Base-by-base conservation (phyloP, 1,140 invertebrate genomes). In the Brachionus asplanchnoidis region DNA sequence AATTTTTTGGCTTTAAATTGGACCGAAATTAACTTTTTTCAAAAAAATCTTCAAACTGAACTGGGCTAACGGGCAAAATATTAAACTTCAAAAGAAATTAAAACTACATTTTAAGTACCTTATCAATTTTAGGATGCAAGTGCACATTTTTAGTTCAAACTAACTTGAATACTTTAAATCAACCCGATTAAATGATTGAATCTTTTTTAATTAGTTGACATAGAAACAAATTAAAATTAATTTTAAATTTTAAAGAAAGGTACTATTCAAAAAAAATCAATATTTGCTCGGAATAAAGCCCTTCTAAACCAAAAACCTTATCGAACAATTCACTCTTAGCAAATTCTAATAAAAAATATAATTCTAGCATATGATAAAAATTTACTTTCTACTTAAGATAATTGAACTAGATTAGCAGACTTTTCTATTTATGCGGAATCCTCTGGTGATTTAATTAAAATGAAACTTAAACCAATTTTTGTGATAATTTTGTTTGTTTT, bases 341-440 rank as follows among this genome's bases (percentile, higher is more conserved):
- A 20, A 60, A 60, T 60, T 60, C 17, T 53, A 17, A 8, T 46
- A 46, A 46, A 46, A 5, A 11, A 20, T 60, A 3, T 23, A 17
- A 26, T n/a, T 4, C 11, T 53, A 14, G 12, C 53, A 60, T 60
- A 60, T 60, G 53, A 60, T 60, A 60, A 60, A 60, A 26, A 60
- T 60, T n/a, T 26, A 60, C 53, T 60, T 60, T 60, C 53, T 60
- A 60, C 53, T 23, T 60, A 60, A 60, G 53, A 60, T 60, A 60
- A 60, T 60, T 60, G 53, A 60, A 60, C 53, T 60, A 60, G 53
- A 60, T 60, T 60, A 60, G 53, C 53, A 60, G 53, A 60, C 53
- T 60, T 60, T 60, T 23, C 17, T 60, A 60, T 60, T 60, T 60
- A 60, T 60, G 53, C n/a, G 20, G 53, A 60, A 60, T 60, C 20